Evolutionary conservation across 2,888 invertebrate genomes (phyloP), one percentile per base, ranked within the genome.

Genomic region (Trachelus stipa): DNA sequence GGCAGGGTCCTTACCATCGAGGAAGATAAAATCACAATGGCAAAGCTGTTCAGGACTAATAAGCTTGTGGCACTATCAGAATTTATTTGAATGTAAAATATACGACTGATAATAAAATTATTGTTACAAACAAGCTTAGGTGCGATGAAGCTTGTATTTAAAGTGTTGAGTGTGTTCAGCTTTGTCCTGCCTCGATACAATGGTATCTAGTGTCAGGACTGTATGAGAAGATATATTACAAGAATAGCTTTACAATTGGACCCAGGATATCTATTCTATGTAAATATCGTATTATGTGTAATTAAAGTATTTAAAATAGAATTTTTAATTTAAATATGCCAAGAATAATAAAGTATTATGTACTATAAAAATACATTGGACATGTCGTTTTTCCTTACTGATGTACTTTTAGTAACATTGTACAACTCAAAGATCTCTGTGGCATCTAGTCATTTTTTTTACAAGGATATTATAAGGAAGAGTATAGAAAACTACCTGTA

Each of bases 51-150:
- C 69, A 33, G 34, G 68, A 68, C 56, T 78, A 79, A 81, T 80
- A 85, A 83, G 86, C 88, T 89, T 85, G 84, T 85, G 85, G 81
- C 83, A 85, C 84, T 87, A 86, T 87, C 84, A 87, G 82, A 89
- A 89, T 88, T 85, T 88, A 87, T 88, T 85, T 80, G 85, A 85
- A 84, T 88, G 88, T 88, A 88, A 87, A 84, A 86, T 81, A 84
- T 87, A 87, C 83, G 87, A 87, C 83, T 87, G 86, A 88, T 79
- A 86, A 86, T 87, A 87, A 87, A 86, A 85, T 79, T 83, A 86
- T 88, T 88, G 89, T 88, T 87, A 87, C 84, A 83, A 85, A 84
- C 76, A 78, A 80, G 56, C 56, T 56, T 56, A 6, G 56, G 23
- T 56, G 23, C 23, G 2, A 56, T 9, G 2, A 1, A 56, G 56